phyloP scores from a whole-genome alignment of 1,140 invertebrate genomes.

The Zaprionus gabonicus region DNA sequence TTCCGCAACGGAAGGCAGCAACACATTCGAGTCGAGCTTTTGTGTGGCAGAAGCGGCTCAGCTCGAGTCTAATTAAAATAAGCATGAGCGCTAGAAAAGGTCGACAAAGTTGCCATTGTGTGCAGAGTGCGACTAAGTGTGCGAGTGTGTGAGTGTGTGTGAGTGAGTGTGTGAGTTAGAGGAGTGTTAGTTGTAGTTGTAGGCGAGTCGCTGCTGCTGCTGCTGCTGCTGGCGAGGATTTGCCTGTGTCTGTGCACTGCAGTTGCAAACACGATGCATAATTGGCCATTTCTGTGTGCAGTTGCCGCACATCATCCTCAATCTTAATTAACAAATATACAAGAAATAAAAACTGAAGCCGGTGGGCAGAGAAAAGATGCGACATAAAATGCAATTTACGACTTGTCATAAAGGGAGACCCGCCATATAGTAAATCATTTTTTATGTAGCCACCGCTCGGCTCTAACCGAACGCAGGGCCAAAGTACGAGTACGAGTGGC shows the following conservation, averaged over 20 bases:
- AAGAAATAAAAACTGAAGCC: conserved; percentile 62
- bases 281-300: conserved; percentile 81
- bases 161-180: neutral
- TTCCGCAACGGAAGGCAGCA: conserved; percentile 73
- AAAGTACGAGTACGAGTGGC: conserved; percentile 46
- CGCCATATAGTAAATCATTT: conserved; percentile 82
- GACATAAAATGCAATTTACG: conserved; percentile 83
- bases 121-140: neutral
- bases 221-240: conserved; percentile 11
- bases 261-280: conserved; percentile 72
- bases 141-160: neutral
- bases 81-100: conserved; percentile 47
- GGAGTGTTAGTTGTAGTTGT: conserved; percentile 37
- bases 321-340: conserved; percentile 83
- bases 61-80: conserved; percentile 54
- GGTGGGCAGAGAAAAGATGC: conserved; percentile 31
- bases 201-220: neutral
- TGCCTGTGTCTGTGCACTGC: conserved; percentile 34
- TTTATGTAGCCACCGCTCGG: conserved; percentile 67
- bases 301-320: conserved; percentile 79
- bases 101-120: conserved; percentile 35
- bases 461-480: conserved; percentile 26
- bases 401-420: conserved; percentile 80
- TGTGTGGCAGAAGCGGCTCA: conserved; percentile 39
- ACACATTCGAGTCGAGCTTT: conserved; percentile 60